phyloP scores from a whole-genome alignment of 2,113 vertebrate species.

The Cryptotis parvus region DNA sequence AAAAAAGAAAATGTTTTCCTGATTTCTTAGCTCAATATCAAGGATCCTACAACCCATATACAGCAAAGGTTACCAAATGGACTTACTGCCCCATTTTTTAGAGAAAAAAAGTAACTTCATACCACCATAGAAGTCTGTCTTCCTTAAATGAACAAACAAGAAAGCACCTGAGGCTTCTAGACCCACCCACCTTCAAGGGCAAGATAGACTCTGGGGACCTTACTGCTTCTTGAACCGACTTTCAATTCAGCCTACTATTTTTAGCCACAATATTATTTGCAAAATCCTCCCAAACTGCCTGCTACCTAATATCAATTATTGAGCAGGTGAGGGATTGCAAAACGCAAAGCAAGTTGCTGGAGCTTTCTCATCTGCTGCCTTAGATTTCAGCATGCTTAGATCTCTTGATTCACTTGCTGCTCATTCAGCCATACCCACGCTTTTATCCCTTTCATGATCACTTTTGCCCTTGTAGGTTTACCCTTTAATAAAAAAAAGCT shows the following conservation, averaged over 20 bases:
- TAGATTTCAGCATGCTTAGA: background rate
- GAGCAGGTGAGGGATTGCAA: background rate
- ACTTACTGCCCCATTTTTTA: no score
- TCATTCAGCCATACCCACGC: background rate
- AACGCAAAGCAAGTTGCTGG: background rate
- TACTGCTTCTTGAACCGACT: background rate
- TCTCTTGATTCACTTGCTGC: background rate
- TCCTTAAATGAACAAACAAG: no score
- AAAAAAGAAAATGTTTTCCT: background rate
- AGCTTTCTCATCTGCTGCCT: background rate
- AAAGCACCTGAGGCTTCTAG: no score
- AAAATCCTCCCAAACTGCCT: background rate
- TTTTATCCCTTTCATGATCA: background rate
- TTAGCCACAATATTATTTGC: background rate
- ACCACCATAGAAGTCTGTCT: no score
- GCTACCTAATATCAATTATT: background rate
- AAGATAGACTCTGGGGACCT: background rate
- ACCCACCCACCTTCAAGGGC: background rate
- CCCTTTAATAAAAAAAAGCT: background rate
- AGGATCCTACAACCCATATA: background rate
- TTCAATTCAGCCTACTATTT: constrained; percentile 3
- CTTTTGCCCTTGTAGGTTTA: background rate
- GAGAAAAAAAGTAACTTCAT: no score
- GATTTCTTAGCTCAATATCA: background rate
- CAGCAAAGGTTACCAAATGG: background rate